Conservation (phyloP, 1,140 invertebrate genomes). For the Ruditapes philippinarum region DNA sequence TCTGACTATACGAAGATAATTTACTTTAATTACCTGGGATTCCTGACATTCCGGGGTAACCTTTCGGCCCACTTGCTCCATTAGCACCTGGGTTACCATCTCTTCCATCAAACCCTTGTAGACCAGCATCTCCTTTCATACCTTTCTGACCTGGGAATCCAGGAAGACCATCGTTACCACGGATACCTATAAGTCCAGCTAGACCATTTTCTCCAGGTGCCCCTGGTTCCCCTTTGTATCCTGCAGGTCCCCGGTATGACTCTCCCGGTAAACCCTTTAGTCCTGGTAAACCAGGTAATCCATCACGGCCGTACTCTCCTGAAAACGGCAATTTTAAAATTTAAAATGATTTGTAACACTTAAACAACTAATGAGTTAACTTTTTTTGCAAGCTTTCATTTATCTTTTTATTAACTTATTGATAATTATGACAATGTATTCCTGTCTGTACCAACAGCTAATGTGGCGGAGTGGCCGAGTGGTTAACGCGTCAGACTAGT, state of each 20-base stretch:
- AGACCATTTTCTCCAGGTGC: slow-evolving; percentile 85
- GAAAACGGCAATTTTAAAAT: too few relatives aligned
- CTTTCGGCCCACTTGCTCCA: slow-evolving; percentile 64
- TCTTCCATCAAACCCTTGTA: slow-evolving; percentile 41
- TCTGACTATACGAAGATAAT: too few relatives aligned
- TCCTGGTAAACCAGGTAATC: slow-evolving; percentile 48
- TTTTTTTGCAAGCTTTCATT: too few relatives aligned
- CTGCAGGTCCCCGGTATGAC: slow-evolving; percentile 73
- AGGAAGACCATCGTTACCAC: slow-evolving; percentile 72
- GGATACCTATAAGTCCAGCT: slow-evolving; percentile 61
- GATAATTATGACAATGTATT: too few relatives aligned
- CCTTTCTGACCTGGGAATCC: slow-evolving; percentile 73
- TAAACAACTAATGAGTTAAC: too few relatives aligned
- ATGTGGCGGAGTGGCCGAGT: too few relatives aligned
- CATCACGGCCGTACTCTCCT: slow-evolving; percentile 61
- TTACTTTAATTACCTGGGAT: slow-evolving; percentile 61
- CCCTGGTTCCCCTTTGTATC: slow-evolving; percentile 81
- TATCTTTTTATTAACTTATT: too few relatives aligned
- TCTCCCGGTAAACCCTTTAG: slow-evolving; percentile 87
- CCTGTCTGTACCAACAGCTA: too few relatives aligned
- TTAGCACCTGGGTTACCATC: slow-evolving; percentile 53
- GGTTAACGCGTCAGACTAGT: too few relatives aligned
- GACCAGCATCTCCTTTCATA: slow-evolving; percentile 66
- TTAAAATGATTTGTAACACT: too few relatives aligned
- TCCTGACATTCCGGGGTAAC: slow-evolving; percentile 59